These are phyloP conservation scores for Drosophila fuyamai DNA, from an alignment of 1,140 invertebrate genomes.

Conservation along the genomic window DNA sequence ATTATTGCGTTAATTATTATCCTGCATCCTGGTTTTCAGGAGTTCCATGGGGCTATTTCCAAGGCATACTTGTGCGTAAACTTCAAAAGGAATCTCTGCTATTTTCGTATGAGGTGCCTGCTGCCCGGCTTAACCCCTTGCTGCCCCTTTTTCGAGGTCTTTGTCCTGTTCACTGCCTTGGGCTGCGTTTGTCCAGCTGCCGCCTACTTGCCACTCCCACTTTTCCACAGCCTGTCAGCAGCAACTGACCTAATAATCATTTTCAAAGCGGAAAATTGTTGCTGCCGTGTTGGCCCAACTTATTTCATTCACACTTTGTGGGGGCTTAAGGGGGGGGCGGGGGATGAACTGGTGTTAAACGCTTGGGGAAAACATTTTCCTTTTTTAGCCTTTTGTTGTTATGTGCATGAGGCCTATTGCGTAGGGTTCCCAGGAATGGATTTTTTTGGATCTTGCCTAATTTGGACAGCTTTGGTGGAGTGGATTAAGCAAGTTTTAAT, in stretches of 20 bases:
- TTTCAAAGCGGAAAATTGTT: constrained; percentile 57
- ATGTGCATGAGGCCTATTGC: constrained; percentile 4
- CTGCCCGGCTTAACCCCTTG: constrained; percentile 33
- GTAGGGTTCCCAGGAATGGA: constrained; percentile 3
- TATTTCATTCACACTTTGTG: constrained; percentile 58
- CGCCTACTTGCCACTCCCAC: constrained; percentile 15
- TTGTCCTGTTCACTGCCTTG: constrained; percentile 44
- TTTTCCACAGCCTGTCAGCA: constrained; percentile 30
- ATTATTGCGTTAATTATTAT: constrained; percentile 84
- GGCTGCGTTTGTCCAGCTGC: constrained; percentile 38
- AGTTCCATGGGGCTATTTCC: constrained; percentile 42
- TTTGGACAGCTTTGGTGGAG: constrained; percentile 27
- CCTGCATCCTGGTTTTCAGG: constrained; percentile 53
- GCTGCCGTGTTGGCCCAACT: constrained; percentile 37
- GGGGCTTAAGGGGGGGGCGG: not conserved
- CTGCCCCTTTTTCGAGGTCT: constrained; percentile 20
- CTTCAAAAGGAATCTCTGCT: constrained; percentile 82
- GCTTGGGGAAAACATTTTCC: constrained; percentile 49
- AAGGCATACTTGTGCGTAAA: constrained; percentile 80
- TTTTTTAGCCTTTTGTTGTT: constrained; percentile 21
- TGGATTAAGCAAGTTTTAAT: constrained; percentile 22
- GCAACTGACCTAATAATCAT: constrained; percentile 78
- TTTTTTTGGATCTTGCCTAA: constrained; percentile 16
- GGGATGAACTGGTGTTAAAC: constrained; percentile 35
- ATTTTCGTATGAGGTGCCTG: constrained; percentile 69